phyloP scores from a whole-genome alignment of 1,140 invertebrate species.

The Lerema accius region DNA sequence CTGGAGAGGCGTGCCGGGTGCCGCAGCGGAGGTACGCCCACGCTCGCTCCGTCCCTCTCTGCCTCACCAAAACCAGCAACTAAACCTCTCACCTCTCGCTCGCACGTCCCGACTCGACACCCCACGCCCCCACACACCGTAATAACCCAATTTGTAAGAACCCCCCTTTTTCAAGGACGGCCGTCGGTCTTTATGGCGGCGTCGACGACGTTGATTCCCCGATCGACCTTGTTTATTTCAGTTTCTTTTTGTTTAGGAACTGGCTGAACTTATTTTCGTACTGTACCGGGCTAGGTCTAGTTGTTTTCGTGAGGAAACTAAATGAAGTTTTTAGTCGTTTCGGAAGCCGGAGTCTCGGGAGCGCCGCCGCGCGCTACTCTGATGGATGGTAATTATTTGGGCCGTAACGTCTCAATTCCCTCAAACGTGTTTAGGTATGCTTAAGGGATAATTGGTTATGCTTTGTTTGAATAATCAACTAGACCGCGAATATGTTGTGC shows the following conservation, averaged over 20 bases:
- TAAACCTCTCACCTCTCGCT: constrained; percentile 40
- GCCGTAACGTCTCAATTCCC: constrained; percentile 43
- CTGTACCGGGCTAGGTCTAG: constrained; percentile 54
- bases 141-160: constrained; percentile 82
- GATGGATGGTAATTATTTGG: constrained; percentile 4
- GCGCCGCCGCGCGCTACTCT: neutral
- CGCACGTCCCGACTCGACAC: constrained; percentile 63
- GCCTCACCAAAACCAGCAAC: constrained; percentile 21
- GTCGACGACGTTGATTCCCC: constrained; percentile 78
- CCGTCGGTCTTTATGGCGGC: constrained; percentile 80
- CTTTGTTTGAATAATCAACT: constrained; percentile 52
- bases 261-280: constrained; percentile 77
- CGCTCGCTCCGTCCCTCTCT: constrained; percentile 53
- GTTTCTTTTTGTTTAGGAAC: constrained; percentile 82
- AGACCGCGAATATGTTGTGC: constrained; percentile 26
- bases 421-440: constrained; percentile 33
- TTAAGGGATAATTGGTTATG: constrained; percentile 54
- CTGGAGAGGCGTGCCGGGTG: constrained; percentile 79
- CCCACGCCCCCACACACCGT: constrained; percentile 73
- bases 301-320: constrained; percentile 53
- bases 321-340: constrained; percentile 47
- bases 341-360: constrained; percentile 33
- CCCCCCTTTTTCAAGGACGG: constrained; percentile 81
- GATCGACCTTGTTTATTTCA: constrained; percentile 82
- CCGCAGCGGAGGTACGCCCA: constrained; percentile 75